Evolutionary conservation across 2,113 vertebrate species (phyloP).

Genomic region (Bujurquina vittata): DNA sequence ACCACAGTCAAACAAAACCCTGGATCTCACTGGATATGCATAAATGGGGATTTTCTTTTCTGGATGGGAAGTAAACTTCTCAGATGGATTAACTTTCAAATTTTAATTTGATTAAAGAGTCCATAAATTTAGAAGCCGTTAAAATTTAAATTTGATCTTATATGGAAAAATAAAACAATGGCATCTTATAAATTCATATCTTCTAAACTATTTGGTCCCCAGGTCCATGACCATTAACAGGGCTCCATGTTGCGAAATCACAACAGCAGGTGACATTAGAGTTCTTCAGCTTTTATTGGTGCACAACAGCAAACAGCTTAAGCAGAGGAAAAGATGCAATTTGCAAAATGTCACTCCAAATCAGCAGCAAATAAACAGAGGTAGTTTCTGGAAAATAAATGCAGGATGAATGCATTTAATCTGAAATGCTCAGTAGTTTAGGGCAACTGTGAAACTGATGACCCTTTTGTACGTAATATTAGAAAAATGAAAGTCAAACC

Average conservation of each 20-base stretch:
- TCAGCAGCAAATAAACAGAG: constrained; percentile 41
- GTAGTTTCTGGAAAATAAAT: constrained; percentile 49
- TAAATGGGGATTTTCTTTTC: constrained; percentile 4
- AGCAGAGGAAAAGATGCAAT: constrained; percentile 50
- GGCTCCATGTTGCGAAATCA: constrained; percentile 20
- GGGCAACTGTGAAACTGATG: constrained; percentile 23
- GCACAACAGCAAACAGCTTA: constrained; percentile 53
- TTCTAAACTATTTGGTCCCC: neutral
- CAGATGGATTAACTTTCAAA: neutral
- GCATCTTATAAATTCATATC: neutral
- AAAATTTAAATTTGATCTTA: neutral
- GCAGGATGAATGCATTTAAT: constrained; percentile 10
- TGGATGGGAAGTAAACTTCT: neutral
- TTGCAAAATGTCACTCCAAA: constrained; percentile 24
- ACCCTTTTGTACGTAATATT: neutral
- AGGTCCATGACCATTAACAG: neutral
- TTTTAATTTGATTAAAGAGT: neutral
- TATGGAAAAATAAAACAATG: neutral
- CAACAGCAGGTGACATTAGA: constrained; percentile 17
- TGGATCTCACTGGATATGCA: constrained; percentile 5
- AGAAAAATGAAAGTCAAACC: neutral
- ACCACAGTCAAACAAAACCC: neutral
- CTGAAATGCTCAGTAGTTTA: constrained; percentile 24
- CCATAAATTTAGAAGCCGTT: neutral
- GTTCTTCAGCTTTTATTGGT: constrained; percentile 53